Evolutionary conservation across 2,888 invertebrate species (phyloP).

Genomic region (Petrolisthes manimaculis): DNA sequence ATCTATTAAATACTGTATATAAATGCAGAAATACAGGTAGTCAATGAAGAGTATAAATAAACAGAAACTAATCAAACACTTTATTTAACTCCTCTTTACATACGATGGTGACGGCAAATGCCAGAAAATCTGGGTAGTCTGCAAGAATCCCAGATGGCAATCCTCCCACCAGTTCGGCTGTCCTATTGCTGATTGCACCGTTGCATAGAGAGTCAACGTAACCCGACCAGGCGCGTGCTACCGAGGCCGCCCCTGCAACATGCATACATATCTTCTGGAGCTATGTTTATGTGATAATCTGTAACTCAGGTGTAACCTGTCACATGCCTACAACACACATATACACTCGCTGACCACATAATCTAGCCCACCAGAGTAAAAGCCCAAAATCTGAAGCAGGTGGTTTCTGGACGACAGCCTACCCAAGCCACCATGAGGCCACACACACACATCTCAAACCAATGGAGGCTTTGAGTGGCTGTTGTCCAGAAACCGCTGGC

Average conservation of each 20-base stretch:
- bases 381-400: too few relatives aligned
- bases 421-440: too few relatives aligned
- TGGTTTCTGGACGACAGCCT: too few relatives aligned
- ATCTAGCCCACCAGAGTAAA: too few relatives aligned
- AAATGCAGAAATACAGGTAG: too few relatives aligned
- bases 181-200: slow-evolving; percentile 65
- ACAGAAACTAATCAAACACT: too few relatives aligned
- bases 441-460: too few relatives aligned
- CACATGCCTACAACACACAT: neutral
- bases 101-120: slow-evolving; percentile 73
- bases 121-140: slow-evolving; percentile 65
- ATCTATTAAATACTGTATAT: too few relatives aligned
- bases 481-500: too few relatives aligned
- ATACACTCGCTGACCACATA: neutral
- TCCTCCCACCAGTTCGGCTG: slow-evolving; percentile 48
- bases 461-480: too few relatives aligned
- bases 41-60: too few relatives aligned
- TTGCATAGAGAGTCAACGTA: slow-evolving; percentile 67
- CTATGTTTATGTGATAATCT: neutral
- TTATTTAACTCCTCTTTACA: slow-evolving; percentile 78
- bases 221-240: slow-evolving; percentile 67
- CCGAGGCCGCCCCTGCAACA: slow-evolving; percentile 66
- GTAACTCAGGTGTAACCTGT: neutral
- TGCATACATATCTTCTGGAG: neutral
- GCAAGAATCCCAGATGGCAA: slow-evolving; percentile 61